These are phyloP conservation scores for Protodeltote pygarga DNA, from an alignment of 2,888 invertebrate species.

Conservation along the genomic window DNA sequence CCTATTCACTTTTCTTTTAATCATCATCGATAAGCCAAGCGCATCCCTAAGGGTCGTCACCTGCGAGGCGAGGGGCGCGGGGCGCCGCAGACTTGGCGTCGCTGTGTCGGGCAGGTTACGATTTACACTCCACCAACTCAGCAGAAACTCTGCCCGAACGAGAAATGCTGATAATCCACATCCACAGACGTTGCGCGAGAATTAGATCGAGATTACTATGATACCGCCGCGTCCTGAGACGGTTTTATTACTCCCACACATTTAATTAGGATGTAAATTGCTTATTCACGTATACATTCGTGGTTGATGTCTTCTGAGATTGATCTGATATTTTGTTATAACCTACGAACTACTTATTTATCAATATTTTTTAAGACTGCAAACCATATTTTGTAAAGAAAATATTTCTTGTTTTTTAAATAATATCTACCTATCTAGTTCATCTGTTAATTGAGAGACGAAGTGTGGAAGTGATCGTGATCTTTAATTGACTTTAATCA, in stretches of 20 bases:
- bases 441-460: constrained; percentile 27
- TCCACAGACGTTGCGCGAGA: constrained; percentile 77
- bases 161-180: constrained; percentile 85
- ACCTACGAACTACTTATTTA: no score
- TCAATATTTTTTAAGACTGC: no score
- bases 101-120: constrained; percentile 86
- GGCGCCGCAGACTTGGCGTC: constrained; percentile 75
- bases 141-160: constrained; percentile 81
- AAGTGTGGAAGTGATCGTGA: constrained; percentile 40
- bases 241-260: constrained; percentile 67
- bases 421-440: constrained; percentile 14
- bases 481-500: constrained; percentile 52
- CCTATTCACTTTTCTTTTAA: no score
- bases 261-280: constrained; percentile 70
- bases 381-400: no score
- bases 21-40: constrained; percentile 25
- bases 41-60: constrained; percentile 77
- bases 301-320: constrained; percentile 33
- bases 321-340: constrained; percentile 16
- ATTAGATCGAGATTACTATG: constrained; percentile 82
- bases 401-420: constrained; percentile 15
- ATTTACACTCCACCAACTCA: constrained; percentile 86
- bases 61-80: constrained; percentile 71
- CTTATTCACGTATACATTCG: constrained; percentile 32
- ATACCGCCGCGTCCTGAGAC: constrained; percentile 63